phyloP scores from a whole-genome alignment of 2,113 vertebrate genomes.

The Alaudala cheleensis region DNA sequence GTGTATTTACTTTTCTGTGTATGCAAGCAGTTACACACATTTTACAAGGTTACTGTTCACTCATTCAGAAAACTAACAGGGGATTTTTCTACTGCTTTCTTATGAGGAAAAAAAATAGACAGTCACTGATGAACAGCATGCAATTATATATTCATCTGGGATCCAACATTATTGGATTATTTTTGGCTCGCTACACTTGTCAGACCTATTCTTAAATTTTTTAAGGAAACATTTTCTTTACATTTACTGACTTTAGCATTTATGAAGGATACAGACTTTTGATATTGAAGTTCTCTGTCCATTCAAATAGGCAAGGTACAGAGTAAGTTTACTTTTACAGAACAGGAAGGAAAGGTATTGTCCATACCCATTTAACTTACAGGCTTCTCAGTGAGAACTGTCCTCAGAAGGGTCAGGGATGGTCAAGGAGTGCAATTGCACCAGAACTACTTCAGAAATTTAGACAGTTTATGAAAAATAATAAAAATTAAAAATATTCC shows the following conservation, averaged over 20 bases:
- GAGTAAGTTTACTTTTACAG: not conserved
- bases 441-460: not conserved
- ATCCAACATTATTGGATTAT: slow-evolving; percentile 17
- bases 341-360: not conserved
- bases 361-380: not conserved
- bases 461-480: not conserved
- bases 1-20: slow-evolving; percentile 9
- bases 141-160: slow-evolving; percentile 35
- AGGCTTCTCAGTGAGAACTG: not conserved
- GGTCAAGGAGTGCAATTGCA: not conserved
- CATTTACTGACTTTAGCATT: not conserved
- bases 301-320: not conserved
- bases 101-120: not conserved
- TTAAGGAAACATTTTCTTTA: slow-evolving; percentile 2
- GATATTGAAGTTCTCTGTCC: not conserved
- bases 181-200: slow-evolving; percentile 16
- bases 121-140: not conserved
- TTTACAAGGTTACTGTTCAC: slow-evolving; percentile 42
- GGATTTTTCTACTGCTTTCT: not conserved
- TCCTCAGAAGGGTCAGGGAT: not conserved
- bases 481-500: not conserved
- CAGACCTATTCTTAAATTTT: not conserved
- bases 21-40: slow-evolving; percentile 2
- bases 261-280: not conserved
- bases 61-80: slow-evolving; percentile 46